Base-by-base conservation (phyloP, 2,797 vertebrate species). In the Crocidura indochinensis region DNA sequence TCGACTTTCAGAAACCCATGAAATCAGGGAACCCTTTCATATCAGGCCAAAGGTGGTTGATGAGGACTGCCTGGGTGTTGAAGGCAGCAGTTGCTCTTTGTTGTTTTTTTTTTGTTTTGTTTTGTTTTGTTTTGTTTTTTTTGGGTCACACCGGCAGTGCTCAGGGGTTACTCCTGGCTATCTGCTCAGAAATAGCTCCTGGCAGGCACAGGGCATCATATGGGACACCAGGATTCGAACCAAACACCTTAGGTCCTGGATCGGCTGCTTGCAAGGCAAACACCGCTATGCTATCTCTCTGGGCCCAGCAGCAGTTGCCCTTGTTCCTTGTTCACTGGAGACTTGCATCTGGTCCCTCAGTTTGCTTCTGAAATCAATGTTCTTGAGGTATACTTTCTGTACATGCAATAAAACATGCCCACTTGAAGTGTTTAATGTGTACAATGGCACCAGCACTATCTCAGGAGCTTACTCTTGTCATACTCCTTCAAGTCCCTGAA, bases 401-500 rank as follows among this genome's bases (percentile, higher is more conserved):
- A 64, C 8, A 3, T 76, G 44, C 6, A 19, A 27, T 88, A 88
- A 72, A 75, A 38, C 46, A 8, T 20, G 82, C 29, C 24, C 11
- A 26, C 68, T 76, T 82, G 74, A 92, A 83, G 47, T 56, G 12
- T 68, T 77, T 22, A 51, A 29, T 44, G 1, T 38, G 4, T 90
- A 44, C 12, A 69, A 1, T 31, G 26, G 77, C 90, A 83, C 56
- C 31, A 71, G 46, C 17, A 49, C 49, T 17, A 67, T 24, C 73
- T 89, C 75, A 89, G 76, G 62, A 64, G 67, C 26, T 7, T 27
- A 69, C 62, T 51, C 53, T 89, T 64, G 20, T 31, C 19, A 22
- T 92, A 47, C 26, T 80, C 68, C n/a, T 90, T 62, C 77, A 92
- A 88, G 27, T 53, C 89, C 10, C 76, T 84, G 8, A 4, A 79